phyloP scores from a whole-genome alignment of 1,140 invertebrate species.

The Melipona quadrifasciata region DNA sequence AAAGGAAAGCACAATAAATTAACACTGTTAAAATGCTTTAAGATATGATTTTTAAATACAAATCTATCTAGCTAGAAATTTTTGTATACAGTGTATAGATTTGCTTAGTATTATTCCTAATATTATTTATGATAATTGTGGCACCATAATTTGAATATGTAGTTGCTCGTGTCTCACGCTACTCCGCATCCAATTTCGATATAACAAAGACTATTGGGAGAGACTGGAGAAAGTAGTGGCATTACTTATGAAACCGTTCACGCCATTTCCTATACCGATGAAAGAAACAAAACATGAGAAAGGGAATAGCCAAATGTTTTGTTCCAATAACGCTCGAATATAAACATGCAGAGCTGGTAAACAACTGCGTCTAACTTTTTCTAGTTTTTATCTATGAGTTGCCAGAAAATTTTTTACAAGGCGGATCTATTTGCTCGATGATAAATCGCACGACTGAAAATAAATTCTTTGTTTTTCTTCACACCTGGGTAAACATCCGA shows the following conservation, averaged over 20 bases:
- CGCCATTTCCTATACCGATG: constrained; percentile 20
- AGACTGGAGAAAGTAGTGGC: constrained; percentile 44
- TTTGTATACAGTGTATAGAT: neutral
- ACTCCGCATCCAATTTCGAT: constrained; percentile 19
- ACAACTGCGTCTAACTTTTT: neutral
- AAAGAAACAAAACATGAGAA: constrained; percentile 24
- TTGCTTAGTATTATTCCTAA: neutral
- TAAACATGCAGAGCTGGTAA: neutral
- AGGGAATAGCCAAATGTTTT: constrained; percentile 7
- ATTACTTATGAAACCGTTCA: constrained; percentile 47
- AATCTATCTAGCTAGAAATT: neutral
- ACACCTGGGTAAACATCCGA: neutral
- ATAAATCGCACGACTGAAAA: neutral
- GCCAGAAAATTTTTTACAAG: neutral
- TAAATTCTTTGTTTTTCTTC: constrained; percentile 22
- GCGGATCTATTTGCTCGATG: neutral
- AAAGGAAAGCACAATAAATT: neutral
- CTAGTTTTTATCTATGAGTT: neutral
- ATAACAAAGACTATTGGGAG: constrained; percentile 34
- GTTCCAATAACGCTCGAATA: neutral
- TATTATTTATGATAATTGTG: too few relatives aligned
- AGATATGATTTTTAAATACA: neutral
- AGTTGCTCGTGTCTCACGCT: neutral
- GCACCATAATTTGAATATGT: neutral
- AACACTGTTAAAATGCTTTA: neutral